Percentiles rank a stretch among this genome's conserved stretches.
phyloP scores from a whole-genome alignment of 1,140 invertebrate species.

The Nilaparvata lugens region DNA sequence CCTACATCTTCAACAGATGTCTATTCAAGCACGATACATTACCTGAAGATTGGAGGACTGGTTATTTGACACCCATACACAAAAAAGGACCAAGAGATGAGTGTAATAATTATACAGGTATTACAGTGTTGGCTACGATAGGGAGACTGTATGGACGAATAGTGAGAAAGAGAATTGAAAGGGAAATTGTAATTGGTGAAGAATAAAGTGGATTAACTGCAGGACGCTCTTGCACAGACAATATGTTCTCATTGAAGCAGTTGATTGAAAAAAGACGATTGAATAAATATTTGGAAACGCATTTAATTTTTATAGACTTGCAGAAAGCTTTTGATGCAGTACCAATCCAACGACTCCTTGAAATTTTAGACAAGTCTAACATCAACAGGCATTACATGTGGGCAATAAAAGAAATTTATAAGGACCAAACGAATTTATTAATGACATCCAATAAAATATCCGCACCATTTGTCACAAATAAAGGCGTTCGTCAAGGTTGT shows the following conservation, averaged over 20 bases:
- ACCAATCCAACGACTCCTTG: not conserved
- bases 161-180: not conserved
- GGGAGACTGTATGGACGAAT: not conserved
- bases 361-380: not conserved
- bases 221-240: slow-evolving; percentile 13
- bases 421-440: not conserved
- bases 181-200: not conserved
- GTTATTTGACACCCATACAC: not conserved
- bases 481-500: not conserved
- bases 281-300: not conserved
- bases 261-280: not conserved
- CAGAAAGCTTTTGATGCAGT: not conserved
- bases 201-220: not conserved
- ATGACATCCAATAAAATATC: not conserved
- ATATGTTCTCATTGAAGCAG: not conserved
- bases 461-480: not conserved
- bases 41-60: not conserved
- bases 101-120: not conserved
- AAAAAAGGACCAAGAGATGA: not conserved
- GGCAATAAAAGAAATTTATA: not conserved
- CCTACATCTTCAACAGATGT: not conserved
- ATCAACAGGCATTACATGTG: not conserved
- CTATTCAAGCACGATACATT: not conserved
- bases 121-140: not conserved
- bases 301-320: not conserved